These are phyloP conservation scores for Bothrops jararaca DNA, from an alignment of 2,113 vertebrate species.

Conservation along the genomic window DNA sequence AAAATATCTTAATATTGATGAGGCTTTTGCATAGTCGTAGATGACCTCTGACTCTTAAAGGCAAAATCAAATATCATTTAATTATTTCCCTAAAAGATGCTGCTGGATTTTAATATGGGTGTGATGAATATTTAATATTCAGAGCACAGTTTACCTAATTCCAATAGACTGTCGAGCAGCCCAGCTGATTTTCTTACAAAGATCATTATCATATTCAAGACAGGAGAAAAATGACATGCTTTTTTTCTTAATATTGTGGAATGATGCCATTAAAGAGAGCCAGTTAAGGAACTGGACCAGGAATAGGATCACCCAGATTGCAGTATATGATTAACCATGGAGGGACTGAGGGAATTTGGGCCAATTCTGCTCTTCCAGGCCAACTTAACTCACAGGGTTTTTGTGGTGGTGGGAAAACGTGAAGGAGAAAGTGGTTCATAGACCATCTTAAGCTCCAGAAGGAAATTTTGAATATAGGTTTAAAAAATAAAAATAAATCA, in stretches of 20 bases:
- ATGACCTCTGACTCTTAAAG: constrained; percentile 38
- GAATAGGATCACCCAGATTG: neutral
- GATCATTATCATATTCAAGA: neutral
- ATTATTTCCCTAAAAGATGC: constrained; percentile 71
- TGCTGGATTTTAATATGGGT: constrained; percentile 71
- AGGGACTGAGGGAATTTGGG: neutral
- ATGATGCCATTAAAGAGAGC: neutral
- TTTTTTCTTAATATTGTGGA: neutral
- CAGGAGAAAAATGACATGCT: neutral
- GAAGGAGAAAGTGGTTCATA: neutral
- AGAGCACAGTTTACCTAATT: constrained; percentile 55
- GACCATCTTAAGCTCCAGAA: neutral
- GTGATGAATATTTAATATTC: constrained; percentile 79
- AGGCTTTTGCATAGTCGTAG: constrained; percentile 48
- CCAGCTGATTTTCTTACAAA: neutral
- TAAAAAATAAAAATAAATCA: neutral
- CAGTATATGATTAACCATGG: neutral
- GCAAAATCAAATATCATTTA: constrained; percentile 73
- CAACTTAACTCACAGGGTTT: neutral
- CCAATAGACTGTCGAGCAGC: neutral
- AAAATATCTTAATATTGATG: constrained; percentile 63
- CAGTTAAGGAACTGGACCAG: neutral
- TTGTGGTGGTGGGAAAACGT: neutral
- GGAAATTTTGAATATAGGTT: neutral
- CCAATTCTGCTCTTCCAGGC: neutral